A percentile compares a stretch with the other conserved stretches of the same genome.
phyloP scores from a whole-genome alignment of 2,888 invertebrate genomes.

The Drosophila borborema region DNA sequence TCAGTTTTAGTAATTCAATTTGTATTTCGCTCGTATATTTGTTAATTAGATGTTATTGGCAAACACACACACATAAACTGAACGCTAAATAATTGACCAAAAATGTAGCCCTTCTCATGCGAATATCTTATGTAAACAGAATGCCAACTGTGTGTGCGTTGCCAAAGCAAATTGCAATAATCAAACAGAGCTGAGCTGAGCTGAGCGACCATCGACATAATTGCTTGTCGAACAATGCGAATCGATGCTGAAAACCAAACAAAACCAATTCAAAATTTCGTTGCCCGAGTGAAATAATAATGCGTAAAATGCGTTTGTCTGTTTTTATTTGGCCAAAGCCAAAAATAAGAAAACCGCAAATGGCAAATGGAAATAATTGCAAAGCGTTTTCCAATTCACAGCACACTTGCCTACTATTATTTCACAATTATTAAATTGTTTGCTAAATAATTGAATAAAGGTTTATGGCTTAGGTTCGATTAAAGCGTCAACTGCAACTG shows the following conservation, averaged over 20 bases:
- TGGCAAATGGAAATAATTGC: slow-evolving; percentile 51
- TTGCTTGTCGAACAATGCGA: slow-evolving; percentile 58
- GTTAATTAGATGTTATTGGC: slow-evolving; percentile 13
- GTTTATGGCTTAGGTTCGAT: slow-evolving; percentile 12
- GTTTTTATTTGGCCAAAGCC: slow-evolving; percentile 43
- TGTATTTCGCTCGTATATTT: background rate
- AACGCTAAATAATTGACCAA: slow-evolving; percentile 36
- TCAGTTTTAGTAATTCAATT: background rate
- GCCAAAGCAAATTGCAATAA: slow-evolving; percentile 51
- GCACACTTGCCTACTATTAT: slow-evolving; percentile 2
- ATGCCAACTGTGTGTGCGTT: slow-evolving; percentile 7
- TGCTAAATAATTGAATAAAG: background rate
- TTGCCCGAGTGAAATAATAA: slow-evolving; percentile 17
- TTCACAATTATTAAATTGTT: slow-evolving; percentile 21
- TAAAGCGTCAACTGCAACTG: slow-evolving; percentile 16
- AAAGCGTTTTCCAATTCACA: slow-evolving; percentile 20
- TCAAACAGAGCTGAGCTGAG: slow-evolving; percentile 23
- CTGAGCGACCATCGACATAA: slow-evolving; percentile 37
- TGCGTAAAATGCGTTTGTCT: slow-evolving; percentile 31
- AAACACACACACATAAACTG: slow-evolving; percentile 10
- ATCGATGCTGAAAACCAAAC: slow-evolving; percentile 24
- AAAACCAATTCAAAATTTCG: slow-evolving; percentile 28
- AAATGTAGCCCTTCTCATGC: slow-evolving; percentile 36
- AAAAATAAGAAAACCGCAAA: slow-evolving; percentile 62
- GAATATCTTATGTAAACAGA: slow-evolving; percentile 44